Conservation (phyloP, 1,140 invertebrate species). For the Scaptomyza pallida region DNA sequence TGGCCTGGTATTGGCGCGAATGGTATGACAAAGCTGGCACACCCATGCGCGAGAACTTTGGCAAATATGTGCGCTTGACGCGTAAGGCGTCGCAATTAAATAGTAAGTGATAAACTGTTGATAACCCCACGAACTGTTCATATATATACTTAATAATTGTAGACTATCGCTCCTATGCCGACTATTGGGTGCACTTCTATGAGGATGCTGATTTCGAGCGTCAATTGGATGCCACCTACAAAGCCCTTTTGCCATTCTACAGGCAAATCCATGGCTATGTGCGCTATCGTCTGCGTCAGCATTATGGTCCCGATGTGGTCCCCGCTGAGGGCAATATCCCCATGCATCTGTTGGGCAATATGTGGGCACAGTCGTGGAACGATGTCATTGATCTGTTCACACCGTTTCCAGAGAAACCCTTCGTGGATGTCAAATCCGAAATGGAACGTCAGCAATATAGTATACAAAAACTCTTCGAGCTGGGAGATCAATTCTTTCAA, state of each 20-base stretch:
- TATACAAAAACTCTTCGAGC: slow-evolving; percentile 83
- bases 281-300: slow-evolving; percentile 85
- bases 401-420: slow-evolving; percentile 87
- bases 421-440: slow-evolving; percentile 87
- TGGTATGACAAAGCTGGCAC: slow-evolving; percentile 91
- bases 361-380: slow-evolving; percentile 93
- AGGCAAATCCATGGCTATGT: slow-evolving; percentile 88
- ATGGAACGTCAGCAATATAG: slow-evolving; percentile 80
- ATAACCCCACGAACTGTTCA: slow-evolving; percentile 30
- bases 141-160: slow-evolving; percentile 6
- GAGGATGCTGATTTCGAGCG: slow-evolving; percentile 85
- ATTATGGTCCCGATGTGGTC: slow-evolving; percentile 84
- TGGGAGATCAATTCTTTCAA: slow-evolving; percentile 93
- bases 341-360: slow-evolving; percentile 84
- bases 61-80: slow-evolving; percentile 89
- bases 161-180: slow-evolving; percentile 79
- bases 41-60: slow-evolving; percentile 88
- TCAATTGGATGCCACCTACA: slow-evolving; percentile 84
- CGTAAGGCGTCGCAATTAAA: slow-evolving; percentile 91
- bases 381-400: slow-evolving; percentile 88
- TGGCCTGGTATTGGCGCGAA: slow-evolving; percentile 90
- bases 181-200: slow-evolving; percentile 86
- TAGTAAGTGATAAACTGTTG: slow-evolving; percentile 87
- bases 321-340: slow-evolving; percentile 78
- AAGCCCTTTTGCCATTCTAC: slow-evolving; percentile 86